Evolutionary conservation across 2,113 vertebrate genomes (phyloP).

Genomic region (Alligator sinensis): DNA sequence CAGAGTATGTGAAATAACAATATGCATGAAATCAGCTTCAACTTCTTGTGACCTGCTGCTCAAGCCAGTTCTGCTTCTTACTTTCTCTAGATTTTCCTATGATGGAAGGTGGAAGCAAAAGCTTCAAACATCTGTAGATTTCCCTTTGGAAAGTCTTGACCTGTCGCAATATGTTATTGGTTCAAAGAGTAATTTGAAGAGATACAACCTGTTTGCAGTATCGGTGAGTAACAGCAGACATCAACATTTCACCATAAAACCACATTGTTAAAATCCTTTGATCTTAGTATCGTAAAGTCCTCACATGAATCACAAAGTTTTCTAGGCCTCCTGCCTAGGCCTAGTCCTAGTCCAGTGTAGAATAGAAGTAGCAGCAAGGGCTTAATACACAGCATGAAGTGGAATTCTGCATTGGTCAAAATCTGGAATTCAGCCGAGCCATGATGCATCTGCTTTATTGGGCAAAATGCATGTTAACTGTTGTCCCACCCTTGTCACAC

Average conservation of each 20-base stretch:
- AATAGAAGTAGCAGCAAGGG: background rate
- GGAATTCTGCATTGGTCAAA: background rate
- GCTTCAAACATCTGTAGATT: conserved; percentile 94
- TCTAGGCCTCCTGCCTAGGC: background rate
- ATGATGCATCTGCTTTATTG: no score
- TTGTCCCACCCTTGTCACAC: no score
- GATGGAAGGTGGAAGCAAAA: conserved; percentile 99
- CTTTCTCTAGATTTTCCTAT: conserved; percentile 90
- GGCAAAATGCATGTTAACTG: no score
- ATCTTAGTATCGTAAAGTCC: background rate
- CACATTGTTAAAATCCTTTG: background rate
- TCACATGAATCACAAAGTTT: background rate
- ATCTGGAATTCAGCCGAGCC: accelerated
- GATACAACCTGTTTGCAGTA: conserved; percentile 93
- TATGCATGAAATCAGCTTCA: background rate
- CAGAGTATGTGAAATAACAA: background rate
- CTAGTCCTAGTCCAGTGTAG: background rate
- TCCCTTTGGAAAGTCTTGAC: conserved; percentile 93
- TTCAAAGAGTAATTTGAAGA: conserved; percentile 89
- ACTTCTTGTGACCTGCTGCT: background rate
- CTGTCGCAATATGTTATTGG: conserved; percentile 94
- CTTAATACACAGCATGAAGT: background rate
- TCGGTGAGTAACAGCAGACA: conserved; percentile 85
- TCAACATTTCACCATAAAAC: background rate
- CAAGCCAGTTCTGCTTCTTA: background rate